phyloP scores from a whole-genome alignment of 2,888 invertebrate species.

The Nomada flava region DNA sequence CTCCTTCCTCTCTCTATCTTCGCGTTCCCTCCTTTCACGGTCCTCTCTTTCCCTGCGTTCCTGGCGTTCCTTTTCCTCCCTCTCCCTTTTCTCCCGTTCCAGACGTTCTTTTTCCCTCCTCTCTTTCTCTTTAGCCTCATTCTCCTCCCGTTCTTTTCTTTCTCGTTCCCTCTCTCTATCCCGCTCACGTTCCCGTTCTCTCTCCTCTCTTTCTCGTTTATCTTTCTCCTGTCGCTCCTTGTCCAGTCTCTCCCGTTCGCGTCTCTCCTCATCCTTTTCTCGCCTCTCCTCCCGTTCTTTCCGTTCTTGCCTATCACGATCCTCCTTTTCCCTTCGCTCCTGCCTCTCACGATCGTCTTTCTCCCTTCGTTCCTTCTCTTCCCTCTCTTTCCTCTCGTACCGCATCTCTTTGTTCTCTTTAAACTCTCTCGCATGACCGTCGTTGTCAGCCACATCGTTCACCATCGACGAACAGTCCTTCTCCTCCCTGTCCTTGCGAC shows the following conservation, averaged over 20 bases:
- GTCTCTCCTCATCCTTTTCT: slow-evolving; percentile 77
- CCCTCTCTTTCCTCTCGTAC: slow-evolving; percentile 76
- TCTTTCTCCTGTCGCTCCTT: slow-evolving; percentile 79
- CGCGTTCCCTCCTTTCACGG: slow-evolving; percentile 75
- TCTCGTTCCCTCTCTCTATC: slow-evolving; percentile 74
- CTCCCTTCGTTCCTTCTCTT: slow-evolving; percentile 74
- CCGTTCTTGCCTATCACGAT: slow-evolving; percentile 74
- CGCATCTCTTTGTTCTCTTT: slow-evolving; percentile 75
- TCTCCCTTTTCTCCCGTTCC: slow-evolving; percentile 75
- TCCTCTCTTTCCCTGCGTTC: slow-evolving; percentile 75
- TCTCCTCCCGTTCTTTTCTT: slow-evolving; percentile 79
- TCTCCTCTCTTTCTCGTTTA: slow-evolving; percentile 79
- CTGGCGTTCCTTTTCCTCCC: slow-evolving; percentile 76
- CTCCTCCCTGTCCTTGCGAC: slow-evolving; percentile 75
- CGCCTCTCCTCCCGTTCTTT: slow-evolving; percentile 78
- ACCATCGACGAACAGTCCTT: slow-evolving; percentile 60
- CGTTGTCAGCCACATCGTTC: slow-evolving; percentile 66
- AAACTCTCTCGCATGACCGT: slow-evolving; percentile 65
- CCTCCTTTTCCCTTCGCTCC: slow-evolving; percentile 76
- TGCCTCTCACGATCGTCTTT: slow-evolving; percentile 76
- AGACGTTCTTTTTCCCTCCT: slow-evolving; percentile 78
- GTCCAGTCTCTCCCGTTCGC: slow-evolving; percentile 81
- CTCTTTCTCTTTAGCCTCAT: slow-evolving; percentile 79
- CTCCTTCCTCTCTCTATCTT: slow-evolving; percentile 76
- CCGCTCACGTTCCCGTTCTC: slow-evolving; percentile 70